Evolutionary conservation across 2,888 invertebrate species (phyloP), one percentile per base, ranked within the genome.

Genomic region (Macaria notata): DNA sequence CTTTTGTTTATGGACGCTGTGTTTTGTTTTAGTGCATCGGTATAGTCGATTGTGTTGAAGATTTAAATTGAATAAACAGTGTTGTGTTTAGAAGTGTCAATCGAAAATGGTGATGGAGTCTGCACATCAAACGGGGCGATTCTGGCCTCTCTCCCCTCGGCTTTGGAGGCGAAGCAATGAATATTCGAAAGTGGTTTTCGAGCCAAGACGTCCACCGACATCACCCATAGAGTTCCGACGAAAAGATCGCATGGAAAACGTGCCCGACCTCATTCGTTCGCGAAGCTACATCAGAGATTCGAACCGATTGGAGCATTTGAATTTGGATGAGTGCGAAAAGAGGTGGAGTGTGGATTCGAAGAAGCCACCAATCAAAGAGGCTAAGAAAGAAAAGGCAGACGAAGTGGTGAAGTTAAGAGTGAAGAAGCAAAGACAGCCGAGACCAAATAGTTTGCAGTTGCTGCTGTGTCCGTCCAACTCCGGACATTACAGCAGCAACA

Each of bases 41-140:
- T 44, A 36, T 71, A 74, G 36, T 81, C 81, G 84, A 79, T 81
- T 83, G 72, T 83, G 81, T 84, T 81, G 31, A 57, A 53, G 59
- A 56, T 55, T 56, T n/a, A 54, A 43, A 49, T 46, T 31, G 31
- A 31, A 31, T 6, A 30, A 56, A 63, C 46, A 63, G 63, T 70
- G 69, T 66, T 63, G 62, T 70, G 69, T 68, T 59, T 41, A 64
- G 66, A 66, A 71, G 65, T 66, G 70, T 71, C 62, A 64, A 72
- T 71, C 65, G 50, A 87, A 84, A 79, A 91, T 91, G 91, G 88
- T 90, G 67, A 88, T 91, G 88, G 90, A 91, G 82, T 79, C 88
- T 62, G 76, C 84, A 48, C 84, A 86, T 62, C 82, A 80, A 65
- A 79, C 76, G 59, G 86, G 86, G 72, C 82, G 87, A 31, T 88